Percentiles rank a stretch among this genome's conserved stretches.
phyloP scores from a whole-genome alignment of 2,113 vertebrate genomes.

The Anser cygnoides region DNA sequence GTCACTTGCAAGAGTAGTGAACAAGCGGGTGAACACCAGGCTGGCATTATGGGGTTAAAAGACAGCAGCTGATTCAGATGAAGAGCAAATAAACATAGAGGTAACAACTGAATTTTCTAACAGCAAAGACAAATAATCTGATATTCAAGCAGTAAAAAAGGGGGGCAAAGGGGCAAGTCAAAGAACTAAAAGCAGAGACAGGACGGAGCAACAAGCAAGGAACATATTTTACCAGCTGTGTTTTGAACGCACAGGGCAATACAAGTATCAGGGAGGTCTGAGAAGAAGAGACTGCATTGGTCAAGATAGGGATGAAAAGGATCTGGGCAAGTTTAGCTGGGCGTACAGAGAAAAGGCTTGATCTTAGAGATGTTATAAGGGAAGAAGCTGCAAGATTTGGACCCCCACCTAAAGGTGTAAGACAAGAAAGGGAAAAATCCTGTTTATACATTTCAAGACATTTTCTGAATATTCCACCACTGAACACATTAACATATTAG shows the following conservation, averaged over 20 bases:
- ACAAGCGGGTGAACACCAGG: background rate
- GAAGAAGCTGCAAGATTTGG: slow-evolving; percentile 58
- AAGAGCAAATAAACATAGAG: background rate
- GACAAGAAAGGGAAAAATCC: slow-evolving; percentile 57
- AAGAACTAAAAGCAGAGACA: slow-evolving; percentile 25
- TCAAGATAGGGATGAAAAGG: slow-evolving; percentile 66
- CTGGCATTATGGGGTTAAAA: background rate
- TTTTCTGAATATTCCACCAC: background rate
- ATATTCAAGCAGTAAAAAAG: background rate
- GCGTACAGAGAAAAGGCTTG: slow-evolving; percentile 57
- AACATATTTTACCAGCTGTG: slow-evolving; percentile 65
- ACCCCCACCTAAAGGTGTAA: slow-evolving; percentile 50
- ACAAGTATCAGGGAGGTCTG: slow-evolving; percentile 59
- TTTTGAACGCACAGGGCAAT: slow-evolving; percentile 62
- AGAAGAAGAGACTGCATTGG: slow-evolving; percentile 60
- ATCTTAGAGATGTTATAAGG: slow-evolving; percentile 58
- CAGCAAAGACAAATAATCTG: background rate
- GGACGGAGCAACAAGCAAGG: background rate
- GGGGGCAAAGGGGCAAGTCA: background rate
- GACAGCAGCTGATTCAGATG: background rate
- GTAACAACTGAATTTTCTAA: slow-evolving; percentile 9
- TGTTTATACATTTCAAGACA: slow-evolving; percentile 38
- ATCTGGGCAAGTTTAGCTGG: slow-evolving; percentile 66
- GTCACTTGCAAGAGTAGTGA: background rate
- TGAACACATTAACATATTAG: background rate